Conservation (phyloP, 2,888 invertebrate species). For the Drosophila mimetica region DNA sequence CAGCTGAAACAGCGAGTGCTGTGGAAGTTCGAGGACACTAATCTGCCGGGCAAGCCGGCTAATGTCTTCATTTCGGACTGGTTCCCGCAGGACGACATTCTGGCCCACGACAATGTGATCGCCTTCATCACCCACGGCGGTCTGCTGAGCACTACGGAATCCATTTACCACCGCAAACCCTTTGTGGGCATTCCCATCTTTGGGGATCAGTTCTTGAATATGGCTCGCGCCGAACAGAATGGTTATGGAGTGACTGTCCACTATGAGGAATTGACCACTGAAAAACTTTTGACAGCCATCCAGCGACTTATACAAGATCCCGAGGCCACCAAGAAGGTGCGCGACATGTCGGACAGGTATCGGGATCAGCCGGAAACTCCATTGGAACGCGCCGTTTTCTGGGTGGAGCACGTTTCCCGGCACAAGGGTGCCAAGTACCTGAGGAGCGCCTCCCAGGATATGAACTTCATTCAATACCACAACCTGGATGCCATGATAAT, state of each 20-base stretch:
- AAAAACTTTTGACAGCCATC: constrained; percentile 73
- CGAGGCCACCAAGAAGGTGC: constrained; percentile 57
- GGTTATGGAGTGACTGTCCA: constrained; percentile 84
- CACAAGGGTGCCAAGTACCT: constrained; percentile 81
- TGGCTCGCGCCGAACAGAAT: constrained; percentile 82
- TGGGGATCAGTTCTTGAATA: constrained; percentile 85
- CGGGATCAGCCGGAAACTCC: constrained; percentile 81
- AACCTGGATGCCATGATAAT: constrained; percentile 80
- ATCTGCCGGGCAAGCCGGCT: constrained; percentile 74
- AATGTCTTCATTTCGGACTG: constrained; percentile 84
- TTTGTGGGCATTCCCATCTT: constrained; percentile 86
- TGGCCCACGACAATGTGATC: constrained; percentile 85
- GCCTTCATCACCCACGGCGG: constrained; percentile 85
- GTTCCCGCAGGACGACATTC: constrained; percentile 85
- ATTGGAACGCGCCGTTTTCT: constrained; percentile 72
- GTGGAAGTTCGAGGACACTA: constrained; percentile 84
- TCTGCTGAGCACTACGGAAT: constrained; percentile 85
- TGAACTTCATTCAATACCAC: constrained; percentile 81
- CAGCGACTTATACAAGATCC: constrained; percentile 58
- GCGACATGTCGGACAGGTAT: constrained; percentile 73
- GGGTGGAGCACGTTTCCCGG: constrained; percentile 78
- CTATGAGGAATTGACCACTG: constrained; percentile 78
- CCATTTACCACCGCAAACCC: constrained; percentile 85
- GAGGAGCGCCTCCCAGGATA: constrained; percentile 79
- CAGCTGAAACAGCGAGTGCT: constrained; percentile 83